These are phyloP conservation scores for Patiria miniata DNA, from an alignment of 35 echinoderm and acorn worm species.

Conservation along the genomic window DNA sequence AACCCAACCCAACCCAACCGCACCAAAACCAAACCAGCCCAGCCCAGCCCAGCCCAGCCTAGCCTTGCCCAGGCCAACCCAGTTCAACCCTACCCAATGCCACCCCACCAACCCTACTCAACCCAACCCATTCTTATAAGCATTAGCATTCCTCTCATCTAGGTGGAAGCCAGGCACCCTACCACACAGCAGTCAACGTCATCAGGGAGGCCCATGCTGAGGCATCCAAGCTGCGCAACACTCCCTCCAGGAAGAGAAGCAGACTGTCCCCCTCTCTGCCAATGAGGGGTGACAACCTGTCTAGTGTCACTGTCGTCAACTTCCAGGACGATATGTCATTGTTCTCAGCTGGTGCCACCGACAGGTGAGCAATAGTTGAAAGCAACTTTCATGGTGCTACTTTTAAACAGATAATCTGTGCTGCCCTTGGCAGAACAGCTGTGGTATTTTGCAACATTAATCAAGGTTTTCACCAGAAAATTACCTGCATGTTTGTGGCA, in stretches of 20 bases:
- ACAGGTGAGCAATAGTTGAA: slow-evolving; percentile 73
- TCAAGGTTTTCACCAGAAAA: no score
- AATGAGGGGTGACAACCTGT: slow-evolving; percentile 45
- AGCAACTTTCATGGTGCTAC: neutral
- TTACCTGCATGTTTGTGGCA: no score
- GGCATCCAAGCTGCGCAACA: slow-evolving; percentile 22
- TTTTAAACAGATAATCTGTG: no score
- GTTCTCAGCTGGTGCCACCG: slow-evolving; percentile 82
- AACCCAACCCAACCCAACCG: no score
- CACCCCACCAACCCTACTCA: no score
- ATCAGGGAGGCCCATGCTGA: slow-evolving; percentile 78
- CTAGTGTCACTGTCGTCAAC: slow-evolving; percentile 86
- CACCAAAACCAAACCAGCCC: no score
- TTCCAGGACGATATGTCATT: slow-evolving; percentile 81
- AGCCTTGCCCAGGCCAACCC: no score
- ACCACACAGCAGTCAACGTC: slow-evolving; percentile 54
- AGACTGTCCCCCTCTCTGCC: slow-evolving; percentile 52
- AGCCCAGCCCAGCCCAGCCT: no score
- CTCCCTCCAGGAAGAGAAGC: slow-evolving; percentile 51
- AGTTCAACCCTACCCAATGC: no score
- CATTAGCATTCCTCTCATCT: neutral
- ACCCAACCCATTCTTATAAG: no score
- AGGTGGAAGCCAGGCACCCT: neutral
- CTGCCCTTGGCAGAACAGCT: no score
- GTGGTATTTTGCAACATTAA: no score